A percentile compares a stretch with the other conserved stretches of the same genome.
Evolutionary conservation across 2,113 vertebrate genomes (phyloP).

Genomic region (Rhineura floridana): DNA sequence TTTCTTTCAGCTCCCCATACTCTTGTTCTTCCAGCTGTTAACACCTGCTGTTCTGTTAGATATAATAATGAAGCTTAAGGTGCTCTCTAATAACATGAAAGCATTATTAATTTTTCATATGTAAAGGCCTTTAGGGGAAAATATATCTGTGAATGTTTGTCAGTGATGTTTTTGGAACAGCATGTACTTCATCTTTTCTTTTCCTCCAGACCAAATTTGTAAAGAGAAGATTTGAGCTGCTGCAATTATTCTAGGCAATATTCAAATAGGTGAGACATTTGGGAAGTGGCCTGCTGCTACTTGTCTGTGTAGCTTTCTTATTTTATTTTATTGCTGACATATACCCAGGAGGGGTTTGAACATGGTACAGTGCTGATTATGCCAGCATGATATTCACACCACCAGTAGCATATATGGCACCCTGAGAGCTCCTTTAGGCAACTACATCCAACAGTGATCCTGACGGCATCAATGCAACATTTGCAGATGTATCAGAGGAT

Average conservation of each 20-base stretch:
- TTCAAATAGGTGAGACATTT: slow-evolving; percentile 50
- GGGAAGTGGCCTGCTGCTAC: slow-evolving; percentile 40
- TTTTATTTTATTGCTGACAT: slow-evolving; percentile 54
- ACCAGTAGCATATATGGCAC: not conserved
- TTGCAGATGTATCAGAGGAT: not conserved
- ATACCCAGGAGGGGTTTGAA: slow-evolving; percentile 34
- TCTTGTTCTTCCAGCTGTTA: slow-evolving; percentile 73
- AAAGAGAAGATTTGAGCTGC: not conserved
- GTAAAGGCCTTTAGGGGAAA: slow-evolving; percentile 33
- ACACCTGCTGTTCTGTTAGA: slow-evolving; percentile 70
- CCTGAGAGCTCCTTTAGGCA: not conserved
- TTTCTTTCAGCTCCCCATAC: slow-evolving; percentile 61
- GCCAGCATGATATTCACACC: slow-evolving; percentile 32
- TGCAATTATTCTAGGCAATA: slow-evolving; percentile 17
- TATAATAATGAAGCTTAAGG: slow-evolving; percentile 61
- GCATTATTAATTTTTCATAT: slow-evolving; percentile 58
- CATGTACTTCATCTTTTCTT: not conserved
- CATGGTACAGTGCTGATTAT: slow-evolving; percentile 7
- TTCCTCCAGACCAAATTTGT: slow-evolving; percentile 12
- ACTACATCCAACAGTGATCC: not conserved
- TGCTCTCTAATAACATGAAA: slow-evolving; percentile 56
- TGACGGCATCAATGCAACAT: not conserved
- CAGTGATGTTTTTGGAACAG: slow-evolving; percentile 46
- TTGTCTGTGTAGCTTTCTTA: slow-evolving; percentile 52
- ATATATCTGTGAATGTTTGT: slow-evolving; percentile 39